Conservation (phyloP, 2,113 vertebrate genomes). For the Bothrops jararaca region DNA sequence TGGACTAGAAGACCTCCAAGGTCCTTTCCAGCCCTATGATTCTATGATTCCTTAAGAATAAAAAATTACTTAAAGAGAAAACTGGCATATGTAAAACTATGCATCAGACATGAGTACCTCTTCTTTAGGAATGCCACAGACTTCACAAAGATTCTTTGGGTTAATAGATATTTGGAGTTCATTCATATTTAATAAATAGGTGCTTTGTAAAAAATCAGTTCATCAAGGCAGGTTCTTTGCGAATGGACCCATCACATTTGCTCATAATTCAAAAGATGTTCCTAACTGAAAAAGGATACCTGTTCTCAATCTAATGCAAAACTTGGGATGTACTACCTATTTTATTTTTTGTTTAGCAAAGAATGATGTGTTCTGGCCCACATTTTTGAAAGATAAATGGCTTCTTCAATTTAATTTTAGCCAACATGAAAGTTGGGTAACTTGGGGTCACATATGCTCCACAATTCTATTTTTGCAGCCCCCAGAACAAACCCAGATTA, state of each 20-base stretch:
- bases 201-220: neutral
- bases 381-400: neutral
- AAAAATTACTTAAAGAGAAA: neutral
- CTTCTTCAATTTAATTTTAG: neutral
- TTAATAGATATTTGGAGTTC: neutral
- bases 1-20: no score
- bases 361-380: neutral
- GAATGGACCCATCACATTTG: neutral
- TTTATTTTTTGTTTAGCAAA: neutral
- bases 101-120: neutral
- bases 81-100: neutral
- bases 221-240: neutral
- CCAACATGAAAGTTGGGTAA: neutral
- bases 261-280: neutral
- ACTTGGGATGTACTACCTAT: neutral
- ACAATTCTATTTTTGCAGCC: neutral
- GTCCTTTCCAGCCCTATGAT: no score
- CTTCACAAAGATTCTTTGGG: neutral
- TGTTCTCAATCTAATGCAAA: neutral
- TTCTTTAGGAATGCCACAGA: neutral
- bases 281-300: neutral
- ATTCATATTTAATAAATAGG: neutral
- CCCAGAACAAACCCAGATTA: neutral
- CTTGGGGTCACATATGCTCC: neutral
- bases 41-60: neutral